Percentiles rank a stretch among this genome's conserved stretches.
Conservation (phyloP, 2,888 invertebrate species). For the Caenorhabditis sulstoni region DNA sequence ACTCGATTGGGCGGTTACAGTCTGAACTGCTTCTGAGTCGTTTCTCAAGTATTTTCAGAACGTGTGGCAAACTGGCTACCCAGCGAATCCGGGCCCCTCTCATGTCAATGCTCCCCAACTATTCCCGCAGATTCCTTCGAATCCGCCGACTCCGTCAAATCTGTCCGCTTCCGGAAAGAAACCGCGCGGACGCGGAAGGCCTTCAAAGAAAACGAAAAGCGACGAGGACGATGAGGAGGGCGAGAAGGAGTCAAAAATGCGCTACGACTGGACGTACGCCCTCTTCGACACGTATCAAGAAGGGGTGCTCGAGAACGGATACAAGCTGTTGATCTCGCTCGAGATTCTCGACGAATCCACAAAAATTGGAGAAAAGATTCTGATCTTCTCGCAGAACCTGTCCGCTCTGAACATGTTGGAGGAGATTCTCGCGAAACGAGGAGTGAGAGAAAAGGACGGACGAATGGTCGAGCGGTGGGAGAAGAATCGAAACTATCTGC, state of each 20-base stretch:
- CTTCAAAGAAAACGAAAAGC: constrained; percentile 24
- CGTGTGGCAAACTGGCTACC: not conserved
- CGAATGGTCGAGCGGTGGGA: constrained; percentile 84
- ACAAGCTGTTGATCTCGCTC: constrained; percentile 95
- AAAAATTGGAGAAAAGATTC: constrained; percentile 89
- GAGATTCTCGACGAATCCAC: constrained; percentile 92
- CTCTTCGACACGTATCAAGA: constrained; percentile 32
- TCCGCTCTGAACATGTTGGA: constrained; percentile 96
- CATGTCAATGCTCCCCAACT: constrained; percentile 8
- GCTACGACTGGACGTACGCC: constrained; percentile 34
- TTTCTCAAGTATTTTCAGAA: constrained; percentile 14
- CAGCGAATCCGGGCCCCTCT: not conserved
- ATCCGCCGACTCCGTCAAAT: constrained; percentile 24
- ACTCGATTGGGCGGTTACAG: too few species aligned
- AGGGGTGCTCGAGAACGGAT: constrained; percentile 84
- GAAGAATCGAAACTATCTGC: constrained; percentile 91
- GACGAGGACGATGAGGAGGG: constrained; percentile 46
- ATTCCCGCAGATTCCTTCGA: constrained; percentile 9
- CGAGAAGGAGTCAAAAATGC: constrained; percentile 33
- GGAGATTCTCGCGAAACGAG: constrained; percentile 89
- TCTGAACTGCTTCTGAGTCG: too few species aligned
- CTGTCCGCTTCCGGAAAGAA: constrained; percentile 18
- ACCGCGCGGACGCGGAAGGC: constrained; percentile 7
- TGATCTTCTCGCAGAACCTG: constrained; percentile 96
- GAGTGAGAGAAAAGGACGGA: constrained; percentile 81